phyloP scores from a whole-genome alignment of 2,797 vertebrate species.

The Danio albolineatus region DNA sequence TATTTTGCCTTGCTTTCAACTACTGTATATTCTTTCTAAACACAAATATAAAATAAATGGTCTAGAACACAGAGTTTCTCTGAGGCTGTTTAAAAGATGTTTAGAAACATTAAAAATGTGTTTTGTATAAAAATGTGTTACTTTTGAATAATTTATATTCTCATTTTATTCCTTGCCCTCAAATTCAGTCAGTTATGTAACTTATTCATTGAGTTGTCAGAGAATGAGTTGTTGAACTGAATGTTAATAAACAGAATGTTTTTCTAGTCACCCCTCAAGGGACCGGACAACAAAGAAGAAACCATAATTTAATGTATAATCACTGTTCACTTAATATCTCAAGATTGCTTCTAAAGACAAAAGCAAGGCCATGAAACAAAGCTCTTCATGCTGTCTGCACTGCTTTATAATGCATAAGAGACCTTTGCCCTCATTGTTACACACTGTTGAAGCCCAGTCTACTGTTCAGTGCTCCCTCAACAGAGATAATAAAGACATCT shows the following conservation, averaged over 20 bases:
- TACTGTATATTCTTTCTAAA: background rate
- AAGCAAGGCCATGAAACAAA: background rate
- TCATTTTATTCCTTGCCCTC: background rate
- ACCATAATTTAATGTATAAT: slow-evolving; percentile 31
- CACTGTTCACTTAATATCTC: slow-evolving; percentile 21
- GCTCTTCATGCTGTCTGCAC: slow-evolving; percentile 19
- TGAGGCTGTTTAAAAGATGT: background rate
- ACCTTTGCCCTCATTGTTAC: background rate
- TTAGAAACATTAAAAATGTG: background rate
- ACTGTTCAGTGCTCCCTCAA: background rate
- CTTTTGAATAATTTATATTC: slow-evolving; percentile 15
- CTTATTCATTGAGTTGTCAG: background rate
- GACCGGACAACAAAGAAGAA: slow-evolving; percentile 18
- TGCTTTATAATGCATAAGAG: slow-evolving; percentile 18
- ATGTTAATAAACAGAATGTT: slow-evolving; percentile 27
- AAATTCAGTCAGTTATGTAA: slow-evolving; percentile 6
- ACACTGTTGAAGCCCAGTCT: background rate
- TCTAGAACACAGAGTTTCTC: background rate
- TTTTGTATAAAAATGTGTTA: slow-evolving; percentile 15
- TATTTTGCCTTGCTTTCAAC: background rate
- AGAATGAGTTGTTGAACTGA: background rate
- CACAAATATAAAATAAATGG: background rate
- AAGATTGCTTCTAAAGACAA: slow-evolving; percentile 4
- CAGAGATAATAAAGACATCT: background rate
- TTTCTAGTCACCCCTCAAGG: slow-evolving; percentile 8